Evolutionary conservation across 2,113 vertebrate species (phyloP).

Genomic region (Callorhinus ursinus): DNA sequence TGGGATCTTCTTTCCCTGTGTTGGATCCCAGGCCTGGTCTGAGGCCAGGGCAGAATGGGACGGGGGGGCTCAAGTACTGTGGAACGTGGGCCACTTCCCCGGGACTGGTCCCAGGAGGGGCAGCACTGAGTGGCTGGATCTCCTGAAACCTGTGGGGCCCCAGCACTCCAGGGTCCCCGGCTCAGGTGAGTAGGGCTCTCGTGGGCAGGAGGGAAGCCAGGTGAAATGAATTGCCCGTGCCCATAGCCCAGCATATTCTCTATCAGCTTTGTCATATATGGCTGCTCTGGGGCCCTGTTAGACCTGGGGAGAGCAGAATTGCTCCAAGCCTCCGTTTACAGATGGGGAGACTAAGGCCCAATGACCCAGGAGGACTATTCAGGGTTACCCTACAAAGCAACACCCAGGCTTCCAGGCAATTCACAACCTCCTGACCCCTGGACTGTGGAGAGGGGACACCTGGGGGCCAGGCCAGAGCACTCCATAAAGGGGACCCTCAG

Average conservation of each 20-base stretch:
- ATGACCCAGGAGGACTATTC: background rate
- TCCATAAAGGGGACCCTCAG: background rate
- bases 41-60: background rate
- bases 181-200: slow-evolving; percentile 5
- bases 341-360: background rate
- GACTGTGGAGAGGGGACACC: background rate
- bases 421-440: background rate
- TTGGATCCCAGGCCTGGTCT: background rate
- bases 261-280: background rate
- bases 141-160: background rate
- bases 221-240: background rate
- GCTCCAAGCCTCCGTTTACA: background rate
- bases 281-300: background rate
- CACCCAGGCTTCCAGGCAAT: background rate
- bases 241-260: background rate
- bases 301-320: background rate
- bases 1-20: slow-evolving; percentile 36
- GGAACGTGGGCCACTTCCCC: background rate
- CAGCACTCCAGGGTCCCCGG: background rate
- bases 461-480: background rate
- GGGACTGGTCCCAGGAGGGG: background rate
- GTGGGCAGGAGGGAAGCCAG: no score
- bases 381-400: background rate
- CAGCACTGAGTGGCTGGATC: background rate
- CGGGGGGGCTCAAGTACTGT: background rate